Percentiles rank a stretch among this genome's conserved stretches.
These are phyloP conservation scores for Hypomesus transpacificus DNA, from an alignment of 2,113 vertebrate species.

Conservation along the genomic window DNA sequence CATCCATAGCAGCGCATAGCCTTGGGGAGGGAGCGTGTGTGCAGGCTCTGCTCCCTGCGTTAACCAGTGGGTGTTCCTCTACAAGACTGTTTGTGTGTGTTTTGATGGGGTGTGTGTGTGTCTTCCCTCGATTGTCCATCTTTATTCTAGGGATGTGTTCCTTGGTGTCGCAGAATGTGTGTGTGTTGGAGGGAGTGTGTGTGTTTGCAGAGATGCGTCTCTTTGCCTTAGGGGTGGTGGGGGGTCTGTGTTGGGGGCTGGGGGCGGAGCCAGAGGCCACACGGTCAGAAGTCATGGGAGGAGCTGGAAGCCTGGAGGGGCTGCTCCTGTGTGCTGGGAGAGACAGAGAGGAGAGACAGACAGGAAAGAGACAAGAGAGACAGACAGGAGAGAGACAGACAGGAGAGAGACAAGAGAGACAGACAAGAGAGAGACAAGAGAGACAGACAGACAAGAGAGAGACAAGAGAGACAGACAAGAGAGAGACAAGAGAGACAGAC, in stretches of 20 bases:
- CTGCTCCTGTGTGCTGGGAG: slow-evolving; percentile 54
- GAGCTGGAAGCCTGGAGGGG: slow-evolving; percentile 33
- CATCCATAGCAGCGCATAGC: too few relatives aligned
- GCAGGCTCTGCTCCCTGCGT: not conserved
- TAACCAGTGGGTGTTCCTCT: not conserved
- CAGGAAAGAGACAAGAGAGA: too few relatives aligned
- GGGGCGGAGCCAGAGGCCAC: slow-evolving; percentile 17
- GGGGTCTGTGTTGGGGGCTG: slow-evolving; percentile 50
- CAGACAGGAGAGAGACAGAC: too few relatives aligned
- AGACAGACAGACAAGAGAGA: too few relatives aligned
- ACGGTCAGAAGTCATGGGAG: slow-evolving; percentile 11
- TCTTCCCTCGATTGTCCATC: slow-evolving; percentile 13
- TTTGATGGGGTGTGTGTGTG: slow-evolving; percentile 19
- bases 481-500: too few relatives aligned
- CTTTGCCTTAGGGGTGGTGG: slow-evolving; percentile 35
- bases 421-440: too few relatives aligned
- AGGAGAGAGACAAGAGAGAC: too few relatives aligned
- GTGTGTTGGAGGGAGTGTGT: slow-evolving; percentile 8
- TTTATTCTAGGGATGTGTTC: slow-evolving; percentile 27
- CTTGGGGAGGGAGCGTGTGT: not conserved
- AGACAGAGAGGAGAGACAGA: not conserved
- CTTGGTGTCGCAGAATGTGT: not conserved
- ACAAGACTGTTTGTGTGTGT: not conserved
- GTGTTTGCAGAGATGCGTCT: slow-evolving; percentile 32
- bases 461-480: too few relatives aligned